Base-by-base conservation (phyloP, 1,140 invertebrate genomes). In the Philotrypesis tridentata region DNA sequence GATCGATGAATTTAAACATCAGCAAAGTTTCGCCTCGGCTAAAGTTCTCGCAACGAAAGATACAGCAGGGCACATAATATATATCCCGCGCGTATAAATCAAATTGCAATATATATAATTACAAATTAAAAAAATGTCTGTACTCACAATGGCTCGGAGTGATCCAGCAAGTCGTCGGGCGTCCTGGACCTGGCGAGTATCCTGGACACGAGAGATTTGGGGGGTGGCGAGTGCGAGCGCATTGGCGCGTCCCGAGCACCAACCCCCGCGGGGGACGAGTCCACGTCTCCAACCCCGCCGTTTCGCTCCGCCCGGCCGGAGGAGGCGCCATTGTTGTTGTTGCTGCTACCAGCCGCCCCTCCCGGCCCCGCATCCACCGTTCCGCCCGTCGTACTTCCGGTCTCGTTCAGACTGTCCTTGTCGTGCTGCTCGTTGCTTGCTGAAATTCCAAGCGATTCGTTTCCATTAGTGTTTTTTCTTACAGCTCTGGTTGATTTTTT, bases 401-500 rank as follows among this genome's bases (percentile, higher is more conserved):
- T 89, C 33, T 92, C 92, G 88, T 93, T 93, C 86, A 93, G 83
- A 83, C 92, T 93, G 85, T 93, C 93, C 79, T 91, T 91, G 80
- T 93, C 93, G 37, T 92, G 91, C 48, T 83, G 82, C 61, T 93
- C 93, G 85, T 91, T 92, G 86, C 89, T 92, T 73, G 88, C 92
- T 93, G 88, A 12, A 31, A 61, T 55, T n/a, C 2, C 21, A 55
- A 55, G 17, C 7, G 3, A 55, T 48, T 2, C 14, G 17, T 14
- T 48, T 0, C 0, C 5, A 48, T 48, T 48, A 12, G 17, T 21
- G 17, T 48, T 17, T 48, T 17, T 48, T 48, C 14, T 37, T 37
- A 9, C 9, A 5, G 33, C 9, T 3, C 33, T 5, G 4, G 17
- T 48, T 48, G 17, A 17, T 14, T 48, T 48, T 37, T 37, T n/a